Percentiles rank a stretch among this genome's conserved stretches.
Evolutionary conservation across 1,140 invertebrate species (phyloP).

Genomic region (Drosophila aff.): DNA sequence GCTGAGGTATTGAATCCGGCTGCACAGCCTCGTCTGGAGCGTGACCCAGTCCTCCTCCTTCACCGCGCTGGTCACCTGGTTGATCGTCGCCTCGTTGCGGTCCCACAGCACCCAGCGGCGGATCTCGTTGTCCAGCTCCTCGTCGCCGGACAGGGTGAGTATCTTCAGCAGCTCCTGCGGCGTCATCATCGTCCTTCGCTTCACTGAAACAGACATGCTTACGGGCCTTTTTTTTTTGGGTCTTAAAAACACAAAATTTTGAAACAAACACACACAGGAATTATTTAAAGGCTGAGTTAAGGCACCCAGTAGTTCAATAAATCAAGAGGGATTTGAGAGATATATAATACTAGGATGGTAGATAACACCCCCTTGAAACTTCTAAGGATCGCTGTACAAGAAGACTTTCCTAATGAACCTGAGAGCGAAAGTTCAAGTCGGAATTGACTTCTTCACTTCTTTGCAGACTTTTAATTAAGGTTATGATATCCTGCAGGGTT

Average conservation of each 20-base stretch:
- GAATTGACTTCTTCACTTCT: too few relatives aligned
- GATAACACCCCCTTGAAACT: too few relatives aligned
- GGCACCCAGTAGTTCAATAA: background rate
- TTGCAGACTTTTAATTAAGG: too few relatives aligned
- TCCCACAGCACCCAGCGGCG: conserved; percentile 68
- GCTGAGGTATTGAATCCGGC: conserved; percentile 92
- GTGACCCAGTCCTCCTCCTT: conserved; percentile 56
- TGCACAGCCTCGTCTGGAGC: conserved; percentile 55
- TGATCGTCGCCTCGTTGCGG: conserved; percentile 56
- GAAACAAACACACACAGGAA: background rate
- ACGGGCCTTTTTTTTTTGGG: background rate
- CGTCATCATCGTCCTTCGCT: conserved; percentile 4
- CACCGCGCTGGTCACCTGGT: conserved; percentile 62
- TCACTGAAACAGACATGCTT: conserved; percentile 8
- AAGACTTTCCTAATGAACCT: too few relatives aligned
- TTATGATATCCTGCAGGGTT: too few relatives aligned
- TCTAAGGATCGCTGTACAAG: background rate
- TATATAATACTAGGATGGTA: too few relatives aligned
- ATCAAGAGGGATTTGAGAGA: background rate
- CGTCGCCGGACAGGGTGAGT: conserved; percentile 44
- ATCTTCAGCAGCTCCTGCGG: conserved; percentile 45
- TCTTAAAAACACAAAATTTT: conserved; percentile 14
- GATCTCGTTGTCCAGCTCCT: conserved; percentile 58
- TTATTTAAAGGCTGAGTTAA: conserved; percentile 11
- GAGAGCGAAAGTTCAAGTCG: too few relatives aligned